A percentile compares a stretch with the other conserved stretches of the same genome.
These are phyloP conservation scores for Maniola hyperantus DNA, from an alignment of 2,888 invertebrate genomes.

Conservation along the genomic window DNA sequence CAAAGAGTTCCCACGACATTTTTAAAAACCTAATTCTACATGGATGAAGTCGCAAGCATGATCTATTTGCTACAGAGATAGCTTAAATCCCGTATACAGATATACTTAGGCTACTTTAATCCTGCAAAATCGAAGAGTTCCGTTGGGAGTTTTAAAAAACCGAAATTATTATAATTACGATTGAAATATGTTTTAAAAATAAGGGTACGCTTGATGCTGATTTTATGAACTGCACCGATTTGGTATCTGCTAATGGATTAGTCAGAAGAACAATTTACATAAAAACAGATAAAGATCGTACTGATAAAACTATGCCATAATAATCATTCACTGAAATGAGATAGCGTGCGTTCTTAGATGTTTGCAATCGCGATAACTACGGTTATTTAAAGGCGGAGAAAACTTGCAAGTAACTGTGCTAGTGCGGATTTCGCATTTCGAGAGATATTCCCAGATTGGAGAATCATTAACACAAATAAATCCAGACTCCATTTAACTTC, in stretches of 20 bases:
- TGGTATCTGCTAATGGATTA: constrained; percentile 2
- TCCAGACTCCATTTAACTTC: neutral
- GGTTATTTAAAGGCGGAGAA: constrained; percentile 20
- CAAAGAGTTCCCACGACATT: too few species aligned
- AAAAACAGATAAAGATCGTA: constrained; percentile 20
- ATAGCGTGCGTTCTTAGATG: constrained; percentile 31
- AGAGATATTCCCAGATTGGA: neutral
- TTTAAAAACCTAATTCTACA: too few species aligned
- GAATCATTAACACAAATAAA: neutral
- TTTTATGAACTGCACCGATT: neutral
- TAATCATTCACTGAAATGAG: constrained; percentile 24
- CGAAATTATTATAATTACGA: too few species aligned
- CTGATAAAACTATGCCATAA: constrained; percentile 17
- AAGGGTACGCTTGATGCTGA: neutral
- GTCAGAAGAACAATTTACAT: constrained; percentile 20
- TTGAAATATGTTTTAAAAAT: too few species aligned
- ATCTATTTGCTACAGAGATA: too few species aligned
- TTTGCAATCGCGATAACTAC: constrained; percentile 34
- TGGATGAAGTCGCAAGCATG: too few species aligned
- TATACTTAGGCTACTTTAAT: too few species aligned
- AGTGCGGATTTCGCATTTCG: neutral
- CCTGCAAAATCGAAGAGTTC: too few species aligned
- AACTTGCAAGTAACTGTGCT: neutral
- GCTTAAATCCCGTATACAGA: too few species aligned
- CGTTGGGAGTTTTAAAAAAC: too few species aligned